Percentiles rank a stretch among this genome's conserved stretches.
These are phyloP conservation scores for Linurgus olivaceus DNA, from an alignment of 2,797 vertebrate genomes.

Conservation along the genomic window DNA sequence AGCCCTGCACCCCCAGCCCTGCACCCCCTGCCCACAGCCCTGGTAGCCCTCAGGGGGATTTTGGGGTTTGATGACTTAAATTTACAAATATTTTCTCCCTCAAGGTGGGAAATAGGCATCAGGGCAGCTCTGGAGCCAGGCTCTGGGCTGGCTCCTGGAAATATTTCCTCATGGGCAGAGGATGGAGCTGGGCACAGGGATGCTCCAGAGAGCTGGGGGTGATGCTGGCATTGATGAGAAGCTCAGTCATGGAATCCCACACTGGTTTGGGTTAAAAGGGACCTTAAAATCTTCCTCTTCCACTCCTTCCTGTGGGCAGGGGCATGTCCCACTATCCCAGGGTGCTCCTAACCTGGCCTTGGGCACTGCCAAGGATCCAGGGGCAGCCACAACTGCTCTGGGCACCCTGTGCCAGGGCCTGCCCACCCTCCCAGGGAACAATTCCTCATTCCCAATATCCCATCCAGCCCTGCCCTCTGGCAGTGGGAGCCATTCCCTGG, in stretches of 20 bases:
- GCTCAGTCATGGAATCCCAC: fast-evolving
- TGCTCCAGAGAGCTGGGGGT: fast-evolving
- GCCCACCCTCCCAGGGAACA: neutral
- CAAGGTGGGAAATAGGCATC: neutral
- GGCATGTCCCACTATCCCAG: neutral
- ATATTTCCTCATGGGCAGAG: neutral
- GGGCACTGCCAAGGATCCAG: neutral
- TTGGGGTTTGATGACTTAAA: neutral
- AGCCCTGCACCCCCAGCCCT: neutral
- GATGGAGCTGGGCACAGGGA: neutral
- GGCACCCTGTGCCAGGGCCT: neutral
- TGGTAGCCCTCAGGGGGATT: fast-evolving
- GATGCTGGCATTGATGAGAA: neutral
- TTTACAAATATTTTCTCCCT: neutral
- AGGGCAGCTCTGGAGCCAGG: neutral
- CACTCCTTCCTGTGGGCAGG: neutral
- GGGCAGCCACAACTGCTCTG: neutral
- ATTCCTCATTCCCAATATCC: neutral
- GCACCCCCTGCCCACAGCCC: neutral
- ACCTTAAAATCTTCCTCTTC: fast-evolving
- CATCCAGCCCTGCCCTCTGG: neutral
- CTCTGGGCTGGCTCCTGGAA: neutral
- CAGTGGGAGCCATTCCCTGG: neutral
- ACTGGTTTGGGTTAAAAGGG: neutral
- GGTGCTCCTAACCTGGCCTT: neutral